phyloP scores from a whole-genome alignment of 2,797 vertebrate species.

The Propithecus deckenii region DNA sequence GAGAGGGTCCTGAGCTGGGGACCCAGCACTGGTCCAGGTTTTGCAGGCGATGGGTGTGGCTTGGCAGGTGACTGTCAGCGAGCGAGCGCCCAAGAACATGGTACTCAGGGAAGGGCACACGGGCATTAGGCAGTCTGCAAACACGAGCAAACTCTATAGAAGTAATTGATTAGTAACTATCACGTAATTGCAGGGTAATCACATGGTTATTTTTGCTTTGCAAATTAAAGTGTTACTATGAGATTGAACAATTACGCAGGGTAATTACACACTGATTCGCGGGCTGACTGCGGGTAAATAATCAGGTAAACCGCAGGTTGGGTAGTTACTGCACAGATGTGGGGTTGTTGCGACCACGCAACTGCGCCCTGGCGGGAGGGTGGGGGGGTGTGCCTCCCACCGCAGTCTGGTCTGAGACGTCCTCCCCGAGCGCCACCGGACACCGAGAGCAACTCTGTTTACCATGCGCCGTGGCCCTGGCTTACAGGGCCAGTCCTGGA shows the following conservation, averaged over 20 bases:
- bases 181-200: constrained; percentile 83
- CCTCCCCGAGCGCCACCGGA: fast-evolving
- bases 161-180: constrained; percentile 82
- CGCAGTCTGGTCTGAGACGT: neutral
- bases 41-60: neutral
- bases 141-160: constrained; percentile 59
- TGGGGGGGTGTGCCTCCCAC: neutral
- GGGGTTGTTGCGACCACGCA: fast-evolving
- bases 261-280: constrained; percentile 74
- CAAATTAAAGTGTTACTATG: constrained; percentile 82
- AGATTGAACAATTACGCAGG: constrained; percentile 82
- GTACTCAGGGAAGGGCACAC: neutral
- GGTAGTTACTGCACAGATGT: fast-evolving
- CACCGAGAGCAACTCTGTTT: fast-evolving
- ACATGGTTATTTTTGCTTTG: constrained; percentile 85
- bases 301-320: neutral
- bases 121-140: constrained; percentile 38
- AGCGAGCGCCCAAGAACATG: neutral
- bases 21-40: neutral
- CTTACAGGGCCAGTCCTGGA: neutral
- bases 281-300: constrained; percentile 27
- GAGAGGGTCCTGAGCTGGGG: neutral
- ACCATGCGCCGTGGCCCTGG: neutral
- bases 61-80: neutral
- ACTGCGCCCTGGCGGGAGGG: fast-evolving